These are phyloP conservation scores for Cryptotis parvus DNA, from an alignment of 2,113 vertebrate genomes.

Conservation along the genomic window DNA sequence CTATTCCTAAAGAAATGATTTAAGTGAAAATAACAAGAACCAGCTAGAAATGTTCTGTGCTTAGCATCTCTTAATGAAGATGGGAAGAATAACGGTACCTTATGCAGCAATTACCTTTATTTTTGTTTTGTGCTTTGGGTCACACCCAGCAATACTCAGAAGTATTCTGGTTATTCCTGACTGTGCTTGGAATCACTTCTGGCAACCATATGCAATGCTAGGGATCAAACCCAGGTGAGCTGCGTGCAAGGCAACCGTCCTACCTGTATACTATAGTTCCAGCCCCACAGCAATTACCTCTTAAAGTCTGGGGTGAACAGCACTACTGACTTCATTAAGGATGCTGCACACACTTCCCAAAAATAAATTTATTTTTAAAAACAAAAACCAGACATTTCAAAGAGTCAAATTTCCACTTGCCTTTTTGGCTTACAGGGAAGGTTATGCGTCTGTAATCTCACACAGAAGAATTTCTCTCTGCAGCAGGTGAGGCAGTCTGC, in stretches of 20 bases:
- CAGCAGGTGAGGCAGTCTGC: conserved; percentile 48
- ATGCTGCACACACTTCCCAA: conserved; percentile 67
- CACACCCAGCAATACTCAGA: too few relatives aligned
- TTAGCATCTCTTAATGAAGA: conserved; percentile 24
- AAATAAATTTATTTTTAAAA: conserved; percentile 83
- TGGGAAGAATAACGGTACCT: not conserved
- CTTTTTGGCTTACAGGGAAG: conserved; percentile 57
- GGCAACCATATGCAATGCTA: too few relatives aligned
- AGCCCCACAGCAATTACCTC: not conserved
- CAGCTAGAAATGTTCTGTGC: not conserved
- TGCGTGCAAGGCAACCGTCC: too few relatives aligned
- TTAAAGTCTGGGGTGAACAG: conserved; percentile 30
- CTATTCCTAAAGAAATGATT: not conserved
- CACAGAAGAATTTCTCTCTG: conserved; percentile 49
- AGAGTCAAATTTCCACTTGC: conserved; percentile 68
- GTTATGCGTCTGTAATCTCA: conserved; percentile 43
- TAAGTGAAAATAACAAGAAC: conserved; percentile 9
- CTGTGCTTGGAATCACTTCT: too few relatives aligned
- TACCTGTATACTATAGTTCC: too few relatives aligned
- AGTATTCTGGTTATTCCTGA: too few relatives aligned
- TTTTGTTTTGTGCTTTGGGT: too few relatives aligned
- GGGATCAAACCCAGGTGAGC: too few relatives aligned
- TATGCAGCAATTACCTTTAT: not conserved
- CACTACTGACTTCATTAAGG: conserved; percentile 37
- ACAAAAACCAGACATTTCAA: conserved; percentile 65